These are phyloP conservation scores for Lutraria lutraria DNA, from an alignment of 2,888 invertebrate genomes.

Conservation along the genomic window DNA sequence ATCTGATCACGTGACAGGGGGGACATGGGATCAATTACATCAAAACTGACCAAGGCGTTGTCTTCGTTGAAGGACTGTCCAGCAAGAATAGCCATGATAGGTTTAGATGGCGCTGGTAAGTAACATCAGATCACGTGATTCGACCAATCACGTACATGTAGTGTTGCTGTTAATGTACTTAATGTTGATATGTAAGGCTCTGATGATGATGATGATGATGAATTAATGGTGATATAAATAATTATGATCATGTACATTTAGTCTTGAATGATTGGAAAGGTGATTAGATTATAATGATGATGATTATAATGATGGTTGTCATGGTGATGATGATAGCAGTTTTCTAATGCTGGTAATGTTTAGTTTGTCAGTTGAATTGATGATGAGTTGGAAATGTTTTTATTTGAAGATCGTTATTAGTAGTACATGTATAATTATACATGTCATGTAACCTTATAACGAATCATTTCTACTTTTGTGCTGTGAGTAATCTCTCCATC, in stretches of 20 bases:
- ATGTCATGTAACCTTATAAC: not conserved
- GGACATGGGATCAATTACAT: constrained; percentile 59
- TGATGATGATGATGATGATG: not conserved
- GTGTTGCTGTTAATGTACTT: not conserved
- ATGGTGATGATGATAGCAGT: not conserved
- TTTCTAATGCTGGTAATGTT: not conserved
- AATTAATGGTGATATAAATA: too few relatives aligned
- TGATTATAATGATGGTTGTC: not conserved
- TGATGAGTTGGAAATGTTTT: not conserved
- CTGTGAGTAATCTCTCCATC: not conserved
- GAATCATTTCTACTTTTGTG: not conserved
- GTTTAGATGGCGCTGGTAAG: constrained; percentile 67
- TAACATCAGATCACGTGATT: not conserved
- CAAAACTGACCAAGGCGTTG: constrained; percentile 63
- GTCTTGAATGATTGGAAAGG: too few relatives aligned
- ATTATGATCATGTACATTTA: too few relatives aligned
- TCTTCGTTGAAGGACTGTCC: constrained; percentile 64
- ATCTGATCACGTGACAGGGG: not conserved
- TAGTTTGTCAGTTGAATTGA: not conserved
- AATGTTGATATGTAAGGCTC: not conserved
- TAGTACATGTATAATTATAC: not conserved
- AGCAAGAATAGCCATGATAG: constrained; percentile 68
- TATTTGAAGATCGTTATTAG: not conserved
- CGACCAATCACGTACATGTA: too few relatives aligned
- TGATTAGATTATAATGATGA: not conserved